A percentile compares a stretch with the other conserved stretches of the same genome.
Evolutionary conservation across 2,113 vertebrate species (phyloP).

Genomic region (Muntiacus muntjak): DNA sequence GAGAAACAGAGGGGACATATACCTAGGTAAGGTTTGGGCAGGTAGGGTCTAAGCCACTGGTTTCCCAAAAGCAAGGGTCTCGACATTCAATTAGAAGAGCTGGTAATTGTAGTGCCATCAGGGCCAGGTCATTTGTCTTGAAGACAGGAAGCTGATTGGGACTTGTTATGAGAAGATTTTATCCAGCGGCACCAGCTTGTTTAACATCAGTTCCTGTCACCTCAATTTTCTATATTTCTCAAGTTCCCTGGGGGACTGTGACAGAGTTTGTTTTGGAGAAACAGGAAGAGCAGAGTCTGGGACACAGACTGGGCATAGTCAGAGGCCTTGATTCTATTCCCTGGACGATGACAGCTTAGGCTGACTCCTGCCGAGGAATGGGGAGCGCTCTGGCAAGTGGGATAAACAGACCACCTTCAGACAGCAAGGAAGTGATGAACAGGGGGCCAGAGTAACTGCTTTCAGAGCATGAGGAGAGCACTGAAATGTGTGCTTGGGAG

Average conservation of each 20-base stretch:
- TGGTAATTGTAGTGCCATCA: constrained; percentile 32
- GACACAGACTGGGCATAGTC: neutral
- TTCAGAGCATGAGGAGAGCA: neutral
- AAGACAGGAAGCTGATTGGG: constrained; percentile 40
- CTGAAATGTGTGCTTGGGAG: neutral
- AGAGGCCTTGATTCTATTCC: neutral
- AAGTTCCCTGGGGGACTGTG: neutral
- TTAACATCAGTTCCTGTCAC: constrained; percentile 40
- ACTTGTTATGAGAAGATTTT: constrained; percentile 55
- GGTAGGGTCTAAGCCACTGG: neutral
- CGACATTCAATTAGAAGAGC: constrained; percentile 29
- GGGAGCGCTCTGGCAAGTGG: neutral
- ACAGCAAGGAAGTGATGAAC: neutral
- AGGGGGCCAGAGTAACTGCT: neutral
- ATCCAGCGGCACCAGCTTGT: constrained; percentile 52
- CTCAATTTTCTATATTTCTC: constrained; percentile 40
- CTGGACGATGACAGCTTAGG: neutral
- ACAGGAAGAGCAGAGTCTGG: neutral
- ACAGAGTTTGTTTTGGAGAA: constrained; percentile 40
- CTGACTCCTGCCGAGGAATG: neutral
- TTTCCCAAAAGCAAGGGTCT: constrained; percentile 15
- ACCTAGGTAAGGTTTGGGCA: neutral
- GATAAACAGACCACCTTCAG: neutral
- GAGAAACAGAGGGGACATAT: neutral
- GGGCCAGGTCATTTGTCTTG: constrained; percentile 37